Evolutionary conservation across 2,113 vertebrate species (phyloP).

Genomic region (Eolophus roseicapilla): DNA sequence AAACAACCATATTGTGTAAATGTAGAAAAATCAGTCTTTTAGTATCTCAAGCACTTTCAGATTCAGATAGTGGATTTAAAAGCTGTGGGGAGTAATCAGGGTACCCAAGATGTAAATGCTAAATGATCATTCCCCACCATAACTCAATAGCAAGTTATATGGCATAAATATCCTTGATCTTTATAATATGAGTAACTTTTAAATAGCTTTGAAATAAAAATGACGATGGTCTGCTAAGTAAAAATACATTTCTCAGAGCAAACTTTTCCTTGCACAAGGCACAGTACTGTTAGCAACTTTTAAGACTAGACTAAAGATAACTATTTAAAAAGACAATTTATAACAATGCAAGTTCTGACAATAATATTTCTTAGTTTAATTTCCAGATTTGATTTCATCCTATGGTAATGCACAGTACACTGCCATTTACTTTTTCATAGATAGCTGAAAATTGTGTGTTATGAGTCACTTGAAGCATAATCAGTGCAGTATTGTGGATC

Average conservation of each 20-base stretch:
- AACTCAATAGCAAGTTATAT: not conserved
- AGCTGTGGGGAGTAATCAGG: not conserved
- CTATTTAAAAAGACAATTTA: not conserved
- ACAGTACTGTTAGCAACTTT: not conserved
- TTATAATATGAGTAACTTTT: not conserved
- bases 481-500: conserved; percentile 22
- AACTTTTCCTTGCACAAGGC: not conserved
- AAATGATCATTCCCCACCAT: not conserved
- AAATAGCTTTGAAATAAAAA: not conserved
- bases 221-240: not conserved
- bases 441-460: not conserved
- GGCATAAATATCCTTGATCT: not conserved
- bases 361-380: not conserved
- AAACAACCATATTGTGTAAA: not conserved
- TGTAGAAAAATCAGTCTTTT: not conserved
- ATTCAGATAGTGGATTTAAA: not conserved
- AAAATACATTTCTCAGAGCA: not conserved
- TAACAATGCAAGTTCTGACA: not conserved
- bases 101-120: not conserved
- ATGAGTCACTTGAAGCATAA: not conserved
- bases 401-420: not conserved
- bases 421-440: not conserved
- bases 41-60: not conserved
- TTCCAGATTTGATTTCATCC: not conserved
- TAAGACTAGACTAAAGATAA: not conserved